A percentile compares a stretch with the other conserved stretches of the same genome.
Conservation (phyloP, 2,888 invertebrate species). For the Aporophyla nigra region DNA sequence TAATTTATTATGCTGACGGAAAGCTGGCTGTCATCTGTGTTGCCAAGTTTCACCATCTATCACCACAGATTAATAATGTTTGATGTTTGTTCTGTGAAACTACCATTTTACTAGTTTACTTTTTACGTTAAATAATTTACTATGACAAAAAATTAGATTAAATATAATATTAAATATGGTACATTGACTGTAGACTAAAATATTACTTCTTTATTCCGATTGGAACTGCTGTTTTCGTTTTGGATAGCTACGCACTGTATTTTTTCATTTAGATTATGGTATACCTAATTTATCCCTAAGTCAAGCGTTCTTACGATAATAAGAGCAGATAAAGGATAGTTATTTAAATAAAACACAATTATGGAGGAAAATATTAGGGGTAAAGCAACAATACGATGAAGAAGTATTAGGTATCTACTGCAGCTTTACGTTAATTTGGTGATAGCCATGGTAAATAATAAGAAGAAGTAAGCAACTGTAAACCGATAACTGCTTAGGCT, state of each 20-base stretch:
- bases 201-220: not conserved
- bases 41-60: constrained; percentile 40
- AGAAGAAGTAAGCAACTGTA: too few relatives aligned
- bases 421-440: not conserved
- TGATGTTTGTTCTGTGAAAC: not conserved
- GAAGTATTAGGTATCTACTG: not conserved
- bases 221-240: not conserved
- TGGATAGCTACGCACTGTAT: not conserved
- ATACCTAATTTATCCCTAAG: not conserved
- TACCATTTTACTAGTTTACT: not conserved
- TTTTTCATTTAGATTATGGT: not conserved
- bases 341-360: not conserved
- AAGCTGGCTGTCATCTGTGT: constrained; percentile 71
- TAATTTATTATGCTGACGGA: constrained; percentile 70
- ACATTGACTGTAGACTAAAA: not conserved
- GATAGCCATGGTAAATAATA: not conserved
- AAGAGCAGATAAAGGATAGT: not conserved
- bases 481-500: too few relatives aligned
- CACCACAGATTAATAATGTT: constrained; percentile 8
- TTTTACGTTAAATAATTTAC: not conserved
- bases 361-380: not conserved
- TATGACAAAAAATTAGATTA: not conserved
- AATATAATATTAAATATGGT: too few relatives aligned
- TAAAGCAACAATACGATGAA: not conserved
- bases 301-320: not conserved